phyloP scores from a whole-genome alignment of 2,113 vertebrate species.

The Trichechus manatus region DNA sequence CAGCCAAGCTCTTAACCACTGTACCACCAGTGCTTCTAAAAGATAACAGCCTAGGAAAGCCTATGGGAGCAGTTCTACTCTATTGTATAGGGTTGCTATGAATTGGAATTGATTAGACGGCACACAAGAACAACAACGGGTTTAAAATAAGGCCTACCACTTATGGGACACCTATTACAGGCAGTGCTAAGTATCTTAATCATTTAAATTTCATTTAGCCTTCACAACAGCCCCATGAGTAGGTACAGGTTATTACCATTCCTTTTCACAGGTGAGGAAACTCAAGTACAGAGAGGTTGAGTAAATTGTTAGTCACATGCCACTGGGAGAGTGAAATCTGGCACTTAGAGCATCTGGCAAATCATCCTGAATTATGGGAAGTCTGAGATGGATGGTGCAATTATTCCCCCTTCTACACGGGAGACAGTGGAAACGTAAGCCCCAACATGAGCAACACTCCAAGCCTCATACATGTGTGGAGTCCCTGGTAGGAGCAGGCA shows the following conservation, averaged over 20 bases:
- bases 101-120: too few relatives aligned
- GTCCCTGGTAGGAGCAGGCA: background rate
- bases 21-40: too few relatives aligned
- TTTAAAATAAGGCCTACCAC: background rate
- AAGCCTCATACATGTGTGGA: too few relatives aligned
- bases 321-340: background rate
- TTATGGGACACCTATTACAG: background rate
- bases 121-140: too few relatives aligned
- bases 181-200: background rate
- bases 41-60: too few relatives aligned
- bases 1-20: too few relatives aligned
- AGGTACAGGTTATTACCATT: background rate
- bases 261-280: background rate
- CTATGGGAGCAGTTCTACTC: too few relatives aligned
- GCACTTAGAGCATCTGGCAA: background rate
- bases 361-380: background rate
- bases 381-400: background rate
- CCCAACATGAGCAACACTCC: accelerated
- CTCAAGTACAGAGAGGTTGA: background rate
- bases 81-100: too few relatives aligned
- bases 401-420: background rate
- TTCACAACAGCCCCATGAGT: background rate
- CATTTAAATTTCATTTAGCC: background rate
- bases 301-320: background rate
- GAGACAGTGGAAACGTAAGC: background rate